Base-by-base conservation (phyloP, 2,888 invertebrate species). In the Troglohyphantes excavatus region DNA sequence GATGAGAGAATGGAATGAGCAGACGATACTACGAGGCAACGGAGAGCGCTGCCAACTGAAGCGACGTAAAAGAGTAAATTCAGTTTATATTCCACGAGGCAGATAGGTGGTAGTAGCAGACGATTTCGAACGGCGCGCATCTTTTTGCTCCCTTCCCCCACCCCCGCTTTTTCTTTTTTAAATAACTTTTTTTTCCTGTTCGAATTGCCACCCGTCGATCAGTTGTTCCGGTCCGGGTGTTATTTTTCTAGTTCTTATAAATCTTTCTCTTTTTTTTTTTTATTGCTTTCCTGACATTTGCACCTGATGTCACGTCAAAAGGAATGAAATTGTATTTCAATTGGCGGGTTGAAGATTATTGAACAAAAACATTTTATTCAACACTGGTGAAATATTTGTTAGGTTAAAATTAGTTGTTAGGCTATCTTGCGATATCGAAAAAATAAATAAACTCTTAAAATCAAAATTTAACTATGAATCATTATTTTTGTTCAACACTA, bases 81-180 rank as follows among this genome's bases (percentile, higher is more conserved):
- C 73, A 65, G 65, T 83, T 83, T 83, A 83, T 83, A 73, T 83
- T 83, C 72, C 59, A 73, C 21, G 65, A 43, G 59, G n/a, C n/a
- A n/a, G n/a, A n/a, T n/a, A 53, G 26, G 78, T 11, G 46, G 39
- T 13, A 33, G 76, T 29, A 81, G 53, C 29, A 43, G 81, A 70
- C 79, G 79, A 70, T 83, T 83, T 83, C 73, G 83, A 63, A 72
- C 83, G 39, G 73, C 63, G 83, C 83, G 83, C 83, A 83, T 72
- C 72, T 63, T 72, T 72, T 19, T 65, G 19, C 39, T 63, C 43
- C 23, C 19, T 26, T 39, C 63, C 33, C 13, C 2, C 9, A n/a
- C 29, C 19, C 21, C 3, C n/a, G 13, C 61, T 27, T 11, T 33
- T 17, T 29, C 39, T 9, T 75, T 68, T 68, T 29, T 19, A 19